These are phyloP conservation scores for Oscheius onirici DNA, from an alignment of 2,888 invertebrate genomes.

Conservation along the genomic window DNA sequence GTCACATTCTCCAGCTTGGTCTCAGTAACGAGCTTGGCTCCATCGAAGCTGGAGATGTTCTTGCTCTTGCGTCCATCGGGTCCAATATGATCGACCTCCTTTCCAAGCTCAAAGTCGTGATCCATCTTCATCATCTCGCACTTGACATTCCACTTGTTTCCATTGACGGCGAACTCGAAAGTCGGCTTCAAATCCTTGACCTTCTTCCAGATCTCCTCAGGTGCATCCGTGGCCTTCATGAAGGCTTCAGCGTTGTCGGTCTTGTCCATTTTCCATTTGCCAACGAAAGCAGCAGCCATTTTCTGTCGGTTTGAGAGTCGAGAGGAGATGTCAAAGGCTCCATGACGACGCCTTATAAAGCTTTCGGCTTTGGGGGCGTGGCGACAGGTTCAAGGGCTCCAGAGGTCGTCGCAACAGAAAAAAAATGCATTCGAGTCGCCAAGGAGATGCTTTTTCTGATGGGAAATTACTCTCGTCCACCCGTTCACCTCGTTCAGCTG, in stretches of 20 bases:
- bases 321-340: background rate
- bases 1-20: conserved; percentile 10
- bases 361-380: background rate
- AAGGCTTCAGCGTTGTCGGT: conserved; percentile 10
- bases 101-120: conserved; percentile 12
- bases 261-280: conserved; percentile 27
- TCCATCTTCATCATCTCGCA: background rate
- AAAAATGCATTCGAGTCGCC: background rate
- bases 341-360: conserved; percentile 7
- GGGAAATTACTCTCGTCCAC: conserved; percentile 16
- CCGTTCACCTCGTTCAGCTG: too few species aligned
- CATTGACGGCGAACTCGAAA: conserved; percentile 6
- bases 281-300: conserved; percentile 2
- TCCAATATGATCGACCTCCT: conserved; percentile 1
- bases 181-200: background rate
- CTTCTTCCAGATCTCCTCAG: conserved; percentile 2
- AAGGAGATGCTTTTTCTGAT: background rate
- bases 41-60: conserved; percentile 6
- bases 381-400: background rate
- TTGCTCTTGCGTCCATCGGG: conserved; percentile 11
- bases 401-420: background rate
- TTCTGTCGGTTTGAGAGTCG: conserved; percentile 4
- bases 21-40: conserved; percentile 6
- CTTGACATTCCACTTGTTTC: conserved; percentile 15
- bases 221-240: conserved; percentile 23